Percentiles rank a stretch among this genome's conserved stretches.
These are phyloP conservation scores for Hippoglossus stenolepis DNA, from an alignment of 2,113 vertebrate species.

Conservation along the genomic window DNA sequence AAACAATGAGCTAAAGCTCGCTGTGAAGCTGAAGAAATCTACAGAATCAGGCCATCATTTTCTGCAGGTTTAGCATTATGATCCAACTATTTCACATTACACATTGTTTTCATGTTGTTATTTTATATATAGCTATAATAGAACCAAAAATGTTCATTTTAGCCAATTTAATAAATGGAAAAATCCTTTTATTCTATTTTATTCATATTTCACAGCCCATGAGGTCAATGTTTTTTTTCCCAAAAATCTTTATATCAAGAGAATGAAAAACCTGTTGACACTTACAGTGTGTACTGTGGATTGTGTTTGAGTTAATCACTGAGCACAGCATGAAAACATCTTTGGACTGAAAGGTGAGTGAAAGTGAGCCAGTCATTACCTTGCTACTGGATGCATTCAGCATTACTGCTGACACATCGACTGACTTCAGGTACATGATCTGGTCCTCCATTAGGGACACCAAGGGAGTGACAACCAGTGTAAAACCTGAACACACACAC, in stretches of 20 bases:
- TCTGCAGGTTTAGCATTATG: too few species aligned
- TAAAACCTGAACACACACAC: slow-evolving; percentile 86
- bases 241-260: too few species aligned
- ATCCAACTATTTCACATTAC: not conserved
- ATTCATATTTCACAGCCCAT: too few species aligned
- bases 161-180: too few species aligned
- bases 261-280: too few species aligned
- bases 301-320: too few species aligned
- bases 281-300: too few species aligned
- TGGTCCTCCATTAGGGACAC: slow-evolving; percentile 99
- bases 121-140: not conserved
- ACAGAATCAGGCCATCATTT: not conserved
- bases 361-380: slow-evolving; percentile 72
- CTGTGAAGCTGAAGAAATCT: too few species aligned
- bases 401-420: slow-evolving; percentile 86
- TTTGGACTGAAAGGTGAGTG: not conserved
- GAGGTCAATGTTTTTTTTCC: too few species aligned
- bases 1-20: not conserved
- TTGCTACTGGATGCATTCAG: slow-evolving; percentile 93
- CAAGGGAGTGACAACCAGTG: slow-evolving; percentile 92
- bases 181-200: too few species aligned
- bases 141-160: not conserved
- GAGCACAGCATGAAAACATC: not conserved
- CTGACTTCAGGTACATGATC: slow-evolving; percentile 91
- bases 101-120: not conserved